Base-by-base conservation (phyloP, 2,797 vertebrate species). In the Linurgus olivaceus region DNA sequence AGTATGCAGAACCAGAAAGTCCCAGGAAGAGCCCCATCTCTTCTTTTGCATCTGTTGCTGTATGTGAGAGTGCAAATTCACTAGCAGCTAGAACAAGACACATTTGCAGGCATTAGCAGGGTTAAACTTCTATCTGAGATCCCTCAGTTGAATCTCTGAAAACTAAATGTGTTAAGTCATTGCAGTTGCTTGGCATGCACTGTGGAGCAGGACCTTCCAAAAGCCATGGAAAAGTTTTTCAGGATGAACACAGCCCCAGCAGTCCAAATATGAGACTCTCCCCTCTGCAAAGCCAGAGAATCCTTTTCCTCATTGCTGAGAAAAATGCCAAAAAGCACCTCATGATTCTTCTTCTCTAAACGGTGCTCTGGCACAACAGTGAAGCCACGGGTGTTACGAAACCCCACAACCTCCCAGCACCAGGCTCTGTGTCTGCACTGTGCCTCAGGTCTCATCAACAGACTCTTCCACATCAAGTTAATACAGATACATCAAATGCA, bases 1-100 rank as follows among this genome's bases (percentile, higher is more conserved):
- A 72, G 84, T 73, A 86, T 55, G 91, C 62, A 71, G 87, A 90
- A 91, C 78, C 51, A 94, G 68, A 88, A 93, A 84, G 84, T 89
- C 83, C 85, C 48, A 29, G 80, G 93, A 94, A 95, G 93, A 93
- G 20, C 88, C 47, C 37, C 63, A 63, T 88, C 86, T 90, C 85
- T 91, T 67, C 37, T 33, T 75, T 62, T 93, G 62, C 76, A 87
- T 90, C 88, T 92, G 63, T 66, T 84, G 67, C 59, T 86, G 37
- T 76, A 59, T 73, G 71, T 19, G 29, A 93, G 75, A 94, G 55
- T 29, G 42, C 75, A 88, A 88, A 93, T 79, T 88, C 83, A 42
- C 70, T 23, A 66, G 44, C 59, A 84, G 57, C 73, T 76, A 62
- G 47, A 90, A 79, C 21, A 84, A 68, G 58, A 37, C 51, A 52